Evolutionary conservation across 2,113 vertebrate species (phyloP), one percentile per base, ranked within the genome.

Genomic region (Brevimyrus niger): DNA sequence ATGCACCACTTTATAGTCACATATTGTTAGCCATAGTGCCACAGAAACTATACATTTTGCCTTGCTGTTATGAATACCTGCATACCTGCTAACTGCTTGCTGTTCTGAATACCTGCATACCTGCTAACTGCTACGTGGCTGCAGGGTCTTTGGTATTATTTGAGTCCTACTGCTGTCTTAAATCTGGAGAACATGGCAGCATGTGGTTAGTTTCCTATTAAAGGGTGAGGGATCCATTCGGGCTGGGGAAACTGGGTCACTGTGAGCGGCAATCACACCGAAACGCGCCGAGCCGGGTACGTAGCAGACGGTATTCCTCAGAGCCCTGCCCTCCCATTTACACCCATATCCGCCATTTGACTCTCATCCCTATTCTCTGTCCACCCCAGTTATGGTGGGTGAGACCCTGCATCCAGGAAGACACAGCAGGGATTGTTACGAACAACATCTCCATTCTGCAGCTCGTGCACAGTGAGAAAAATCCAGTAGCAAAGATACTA

Each of bases 171-270:
- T 19, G 27, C 35, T 38, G 35, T 80, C 35, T 76, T 80, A 80
- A 42, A 38, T 80, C 35, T 42, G 35, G 17, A 42, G 73, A 4
- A 42, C 13, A 80, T 42, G 31, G 15, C 15, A 17, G 73, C 73
- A 42, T 80, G 42, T 80, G 73, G 35, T 38, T 80, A 0, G 4
- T 35, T 80, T 42, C 73, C 35, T 42, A 80, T 42, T 42, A 80
- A 35, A 80, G 13, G 27, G 35, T 42, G 35, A 15, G 6, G 35
- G 73, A 35, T 80, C 35, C 31, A 80, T 17, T 80, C 35, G 2
- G 73, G 73, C 15, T 17, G 73, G 73, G 11, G 73, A 94, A 95
- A 95, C 90, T 95, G 93, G 95, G 95, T 94, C 94, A 95, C 91
- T 91, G 89, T 92, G 91, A 94, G 92, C 92, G 91, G 91, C 92